Conservation (phyloP, 2,888 invertebrate genomes). For the Chymomyza amoena region DNA sequence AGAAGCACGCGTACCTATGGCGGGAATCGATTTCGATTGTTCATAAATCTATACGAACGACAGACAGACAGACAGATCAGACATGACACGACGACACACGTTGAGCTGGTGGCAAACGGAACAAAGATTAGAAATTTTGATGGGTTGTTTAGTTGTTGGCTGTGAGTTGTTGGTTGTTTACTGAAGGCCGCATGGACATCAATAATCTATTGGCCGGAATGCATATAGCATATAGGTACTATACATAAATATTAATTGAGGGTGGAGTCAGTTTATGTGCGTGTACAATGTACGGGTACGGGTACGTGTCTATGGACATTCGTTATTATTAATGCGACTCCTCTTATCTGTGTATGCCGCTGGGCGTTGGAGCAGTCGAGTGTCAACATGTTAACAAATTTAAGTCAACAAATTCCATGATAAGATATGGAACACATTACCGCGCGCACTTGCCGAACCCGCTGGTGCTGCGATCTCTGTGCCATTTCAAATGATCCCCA, state of each 20-base stretch:
- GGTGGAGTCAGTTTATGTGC: background rate
- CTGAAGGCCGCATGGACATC: constrained; percentile 58
- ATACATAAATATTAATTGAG: background rate
- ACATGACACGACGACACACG: constrained; percentile 18
- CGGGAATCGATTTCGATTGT: background rate
- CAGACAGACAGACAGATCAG: constrained; percentile 18
- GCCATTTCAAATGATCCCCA: background rate
- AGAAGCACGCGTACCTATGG: background rate
- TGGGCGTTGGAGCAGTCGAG: constrained; percentile 32
- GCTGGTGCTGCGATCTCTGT: background rate
- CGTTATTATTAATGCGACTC: background rate
- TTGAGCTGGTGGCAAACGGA: background rate
- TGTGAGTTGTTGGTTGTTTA: constrained; percentile 11
- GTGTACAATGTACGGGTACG: background rate
- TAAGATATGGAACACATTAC: constrained; percentile 46
- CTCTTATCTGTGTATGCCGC: background rate
- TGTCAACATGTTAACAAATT: constrained; percentile 72
- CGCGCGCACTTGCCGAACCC: background rate
- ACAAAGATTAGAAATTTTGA: constrained; percentile 36
- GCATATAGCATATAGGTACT: no score
- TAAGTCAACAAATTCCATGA: constrained; percentile 68
- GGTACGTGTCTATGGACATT: background rate
- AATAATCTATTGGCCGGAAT: constrained; percentile 34
- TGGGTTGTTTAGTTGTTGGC: constrained; percentile 60
- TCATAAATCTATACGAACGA: background rate